These are phyloP conservation scores for Acanthosepion esculentum DNA, from an alignment of 2,888 invertebrate genomes.

Conservation along the genomic window DNA sequence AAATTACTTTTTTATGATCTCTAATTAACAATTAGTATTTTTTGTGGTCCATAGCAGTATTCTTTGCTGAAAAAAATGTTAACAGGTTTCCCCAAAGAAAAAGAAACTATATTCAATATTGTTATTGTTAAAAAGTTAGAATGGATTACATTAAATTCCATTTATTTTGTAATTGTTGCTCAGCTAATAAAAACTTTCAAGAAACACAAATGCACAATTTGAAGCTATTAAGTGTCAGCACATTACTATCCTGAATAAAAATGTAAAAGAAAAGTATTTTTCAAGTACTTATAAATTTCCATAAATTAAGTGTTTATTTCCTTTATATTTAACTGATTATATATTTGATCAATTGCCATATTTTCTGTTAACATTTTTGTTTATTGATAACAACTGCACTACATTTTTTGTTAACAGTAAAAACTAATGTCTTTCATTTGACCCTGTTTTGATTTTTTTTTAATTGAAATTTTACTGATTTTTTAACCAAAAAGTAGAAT, in stretches of 20 bases:
- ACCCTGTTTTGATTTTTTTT: too few species aligned
- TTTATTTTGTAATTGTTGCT: not conserved
- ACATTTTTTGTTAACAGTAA: not conserved
- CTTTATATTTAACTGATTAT: not conserved
- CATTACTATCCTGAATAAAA: not conserved
- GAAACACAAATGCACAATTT: too few species aligned
- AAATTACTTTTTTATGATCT: not conserved
- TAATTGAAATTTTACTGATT: too few species aligned
- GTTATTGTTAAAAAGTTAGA: not conserved
- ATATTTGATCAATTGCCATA: not conserved
- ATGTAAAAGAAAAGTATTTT: not conserved
- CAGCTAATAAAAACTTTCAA: not conserved
- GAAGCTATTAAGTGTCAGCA: too few species aligned
- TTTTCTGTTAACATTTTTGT: not conserved
- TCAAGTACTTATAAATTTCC: not conserved
- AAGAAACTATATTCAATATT: not conserved
- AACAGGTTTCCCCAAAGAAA: not conserved
- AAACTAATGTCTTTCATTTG: not conserved
- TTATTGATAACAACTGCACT: not conserved
- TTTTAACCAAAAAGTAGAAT: too few species aligned
- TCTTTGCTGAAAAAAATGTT: not conserved
- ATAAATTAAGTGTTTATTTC: not conserved
- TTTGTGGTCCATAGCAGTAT: not conserved
- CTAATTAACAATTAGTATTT: not conserved
- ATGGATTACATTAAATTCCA: not conserved